Conservation (phyloP, 2,113 vertebrate genomes). For the Chelonoidis abingdonii region DNA sequence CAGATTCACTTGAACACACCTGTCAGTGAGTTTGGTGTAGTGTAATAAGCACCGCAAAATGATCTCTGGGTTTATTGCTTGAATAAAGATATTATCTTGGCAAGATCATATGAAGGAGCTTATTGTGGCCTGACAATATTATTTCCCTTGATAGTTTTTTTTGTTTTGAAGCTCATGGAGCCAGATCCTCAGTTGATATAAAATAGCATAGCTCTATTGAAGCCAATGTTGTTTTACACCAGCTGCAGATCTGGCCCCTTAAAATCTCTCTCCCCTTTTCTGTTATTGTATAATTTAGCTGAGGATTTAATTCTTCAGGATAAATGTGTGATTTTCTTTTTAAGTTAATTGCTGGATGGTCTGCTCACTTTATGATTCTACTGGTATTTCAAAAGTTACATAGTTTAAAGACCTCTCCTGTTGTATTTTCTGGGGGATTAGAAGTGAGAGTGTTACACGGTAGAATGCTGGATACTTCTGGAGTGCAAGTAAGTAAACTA, state of each 20-base stretch:
- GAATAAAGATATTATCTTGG: slow-evolving; percentile 20
- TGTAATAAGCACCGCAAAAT: slow-evolving; percentile 67
- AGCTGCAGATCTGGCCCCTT: not conserved
- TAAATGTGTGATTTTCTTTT: not conserved
- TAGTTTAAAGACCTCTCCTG: not conserved
- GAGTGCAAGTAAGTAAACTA: not conserved
- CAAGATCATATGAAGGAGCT: slow-evolving; percentile 4
- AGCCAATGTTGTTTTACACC: not conserved
- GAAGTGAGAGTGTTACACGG: not conserved
- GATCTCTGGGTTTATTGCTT: slow-evolving; percentile 38
- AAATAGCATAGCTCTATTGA: not conserved
- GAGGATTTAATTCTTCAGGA: not conserved
- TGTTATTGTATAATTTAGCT: not conserved
- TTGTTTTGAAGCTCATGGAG: not conserved
- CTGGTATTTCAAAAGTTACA: not conserved
- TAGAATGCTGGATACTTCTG: not conserved
- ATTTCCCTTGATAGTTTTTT: not conserved
- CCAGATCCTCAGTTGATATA: not conserved
- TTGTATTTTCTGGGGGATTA: not conserved
- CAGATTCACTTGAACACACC: slow-evolving; percentile 45
- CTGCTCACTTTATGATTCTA: not conserved
- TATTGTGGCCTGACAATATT: not conserved
- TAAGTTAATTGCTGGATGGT: not conserved
- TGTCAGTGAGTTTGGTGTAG: slow-evolving; percentile 18
- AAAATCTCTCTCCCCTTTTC: not conserved